Evolutionary conservation across 2,888 invertebrate genomes (phyloP), one percentile per base, ranked within the genome.

Genomic region (Nomada goodeniana): DNA sequence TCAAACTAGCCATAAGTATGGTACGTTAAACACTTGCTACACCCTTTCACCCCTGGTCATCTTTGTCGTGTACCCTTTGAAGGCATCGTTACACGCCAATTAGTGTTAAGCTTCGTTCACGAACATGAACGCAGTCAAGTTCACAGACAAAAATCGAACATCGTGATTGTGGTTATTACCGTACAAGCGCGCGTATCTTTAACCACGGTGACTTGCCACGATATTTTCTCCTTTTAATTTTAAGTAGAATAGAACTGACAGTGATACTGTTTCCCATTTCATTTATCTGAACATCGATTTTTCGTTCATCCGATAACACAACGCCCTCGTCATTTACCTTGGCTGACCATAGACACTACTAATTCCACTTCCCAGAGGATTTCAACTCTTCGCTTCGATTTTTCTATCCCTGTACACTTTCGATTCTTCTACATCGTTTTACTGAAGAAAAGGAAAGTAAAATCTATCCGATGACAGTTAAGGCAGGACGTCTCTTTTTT

Each of bases 131-230:
- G 20, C 18, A 52, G 71, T 3, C 23, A 55, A 44, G 13, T 44
- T 55, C 44, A 55, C 23, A 15, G 53, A 53, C 50, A 70, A 60
- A 11, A 63, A 72, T 63, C 44, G 52, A 72, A 63, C 42, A 63
- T 10, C 50, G 47, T 72, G 63, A 63, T 71, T 71, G 23, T 18
- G 7, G 7, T 29, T 23, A 11, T 23, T 36, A 18, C 20, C 23
- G 1, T 42, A 20, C 71, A 61, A 23, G 61, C 4, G 42, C 44
- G 23, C 10, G 57, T 69, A 9, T n/a, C 59, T 59, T 69, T 29
- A 7, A 13, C 13, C 26, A 59, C 26, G 26, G 68, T 3, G 20
- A 42, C 42, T 53, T 5, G 20, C 5, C 53, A 20, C 53, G 53
- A 53, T 20, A 53, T 20, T 53, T 36, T 1, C 5, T 36, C 36